A percentile compares a stretch with the other conserved stretches of the same genome.
These are phyloP conservation scores for Aphelocoma californica DNA, from an alignment of 2,797 vertebrate species.

Conservation along the genomic window DNA sequence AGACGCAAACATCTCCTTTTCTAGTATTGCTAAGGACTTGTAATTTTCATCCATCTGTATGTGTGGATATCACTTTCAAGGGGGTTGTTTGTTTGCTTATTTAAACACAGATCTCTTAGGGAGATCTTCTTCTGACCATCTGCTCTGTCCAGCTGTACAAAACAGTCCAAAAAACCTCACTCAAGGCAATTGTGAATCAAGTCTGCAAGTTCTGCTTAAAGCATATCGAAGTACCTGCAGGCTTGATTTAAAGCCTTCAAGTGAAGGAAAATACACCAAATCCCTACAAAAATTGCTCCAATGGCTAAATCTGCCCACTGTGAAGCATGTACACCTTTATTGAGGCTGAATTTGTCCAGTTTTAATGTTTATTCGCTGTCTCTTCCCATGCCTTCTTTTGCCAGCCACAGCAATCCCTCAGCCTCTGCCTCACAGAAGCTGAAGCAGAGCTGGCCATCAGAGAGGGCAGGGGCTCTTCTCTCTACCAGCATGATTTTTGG, in stretches of 20 bases:
- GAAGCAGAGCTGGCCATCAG: neutral
- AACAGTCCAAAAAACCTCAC: slow-evolving; percentile 22
- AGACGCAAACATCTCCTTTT: neutral
- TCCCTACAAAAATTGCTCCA: neutral
- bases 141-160: slow-evolving; percentile 50
- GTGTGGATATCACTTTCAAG: slow-evolving; percentile 29
- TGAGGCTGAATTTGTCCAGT: neutral
- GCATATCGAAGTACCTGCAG: neutral
- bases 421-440: neutral
- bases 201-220: neutral
- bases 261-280: neutral
- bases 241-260: neutral
- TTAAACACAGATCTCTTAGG: slow-evolving; percentile 22
- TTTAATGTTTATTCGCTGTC: neutral
- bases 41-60: neutral
- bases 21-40: neutral
- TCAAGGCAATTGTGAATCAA: neutral
- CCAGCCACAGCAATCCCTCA: neutral
- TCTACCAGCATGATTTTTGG: neutral
- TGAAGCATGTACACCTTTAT: neutral
- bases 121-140: slow-evolving; percentile 44
- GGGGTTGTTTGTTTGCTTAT: slow-evolving; percentile 51
- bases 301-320: neutral
- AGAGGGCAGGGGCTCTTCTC: neutral
- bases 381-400: neutral